Evolutionary conservation across 2,888 invertebrate genomes (phyloP).

Genomic region (Trachelus iudaicus): DNA sequence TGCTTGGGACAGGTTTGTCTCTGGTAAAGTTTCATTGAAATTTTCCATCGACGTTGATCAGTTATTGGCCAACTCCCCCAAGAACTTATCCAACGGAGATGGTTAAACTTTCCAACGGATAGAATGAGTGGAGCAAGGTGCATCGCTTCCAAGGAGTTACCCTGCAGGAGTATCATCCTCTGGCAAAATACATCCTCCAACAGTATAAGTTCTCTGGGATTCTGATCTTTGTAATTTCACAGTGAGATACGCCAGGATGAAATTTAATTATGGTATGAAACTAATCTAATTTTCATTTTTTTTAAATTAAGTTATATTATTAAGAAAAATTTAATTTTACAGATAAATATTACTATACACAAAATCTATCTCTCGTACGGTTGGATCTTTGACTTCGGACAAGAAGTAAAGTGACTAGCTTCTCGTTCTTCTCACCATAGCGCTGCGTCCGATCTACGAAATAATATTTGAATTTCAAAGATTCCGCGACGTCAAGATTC

Average conservation of each 20-base stretch:
- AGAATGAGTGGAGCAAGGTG: neutral
- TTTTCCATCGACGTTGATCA: conserved; percentile 6
- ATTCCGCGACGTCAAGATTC: conserved; percentile 25
- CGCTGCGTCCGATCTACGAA: neutral
- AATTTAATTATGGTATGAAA: neutral
- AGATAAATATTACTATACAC: neutral
- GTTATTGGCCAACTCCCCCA: conserved; percentile 2
- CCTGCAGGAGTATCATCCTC: neutral
- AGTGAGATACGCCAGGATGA: conserved; percentile 13
- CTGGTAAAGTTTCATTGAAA: conserved; percentile 1
- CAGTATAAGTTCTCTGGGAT: neutral
- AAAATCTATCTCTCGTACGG: neutral
- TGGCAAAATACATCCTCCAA: neutral
- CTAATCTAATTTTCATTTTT: neutral
- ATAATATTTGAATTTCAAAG: conserved; percentile 35
- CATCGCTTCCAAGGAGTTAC: neutral
- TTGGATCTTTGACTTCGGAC: neutral
- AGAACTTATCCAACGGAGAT: conserved; percentile 8
- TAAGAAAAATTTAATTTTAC: neutral
- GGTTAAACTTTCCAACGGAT: conserved; percentile 12
- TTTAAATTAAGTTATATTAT: neutral
- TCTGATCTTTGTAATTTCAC: conserved; percentile 23
- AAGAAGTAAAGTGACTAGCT: neutral
- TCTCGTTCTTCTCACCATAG: neutral
- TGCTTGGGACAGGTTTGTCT: neutral